These are phyloP conservation scores for Cromileptes altivelis DNA, from an alignment of 2,113 vertebrate species.

Conservation along the genomic window DNA sequence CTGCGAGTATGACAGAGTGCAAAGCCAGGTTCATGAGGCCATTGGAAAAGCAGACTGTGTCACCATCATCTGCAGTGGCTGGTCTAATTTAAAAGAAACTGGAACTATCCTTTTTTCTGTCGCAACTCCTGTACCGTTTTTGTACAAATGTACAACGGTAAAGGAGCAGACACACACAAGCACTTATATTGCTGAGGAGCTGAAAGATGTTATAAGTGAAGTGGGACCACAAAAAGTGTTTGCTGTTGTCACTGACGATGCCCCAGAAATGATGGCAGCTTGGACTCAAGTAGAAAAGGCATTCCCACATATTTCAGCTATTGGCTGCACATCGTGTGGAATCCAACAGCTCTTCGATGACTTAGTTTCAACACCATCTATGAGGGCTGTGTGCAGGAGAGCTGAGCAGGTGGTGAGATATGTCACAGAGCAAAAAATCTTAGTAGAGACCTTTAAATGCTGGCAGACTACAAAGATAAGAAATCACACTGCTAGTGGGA, in stretches of 20 bases:
- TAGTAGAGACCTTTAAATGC: slow-evolving; percentile 35
- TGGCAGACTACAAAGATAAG: slow-evolving; percentile 40
- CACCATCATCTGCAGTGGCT: slow-evolving; percentile 56
- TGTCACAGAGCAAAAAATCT: slow-evolving; percentile 9
- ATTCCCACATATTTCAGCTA: slow-evolving; percentile 62
- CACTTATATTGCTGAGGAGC: slow-evolving; percentile 46
- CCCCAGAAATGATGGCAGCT: slow-evolving; percentile 54
- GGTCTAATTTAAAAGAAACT: slow-evolving; percentile 51
- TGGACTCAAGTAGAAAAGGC: slow-evolving; percentile 63
- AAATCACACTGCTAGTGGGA: slow-evolving; percentile 4
- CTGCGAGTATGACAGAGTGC: slow-evolving; percentile 62
- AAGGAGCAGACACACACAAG: slow-evolving; percentile 37
- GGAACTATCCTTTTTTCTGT: slow-evolving; percentile 57
- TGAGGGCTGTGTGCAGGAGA: slow-evolving; percentile 56
- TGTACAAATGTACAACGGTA: slow-evolving; percentile 53
- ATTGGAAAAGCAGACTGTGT: slow-evolving; percentile 60
- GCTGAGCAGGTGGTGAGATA: slow-evolving; percentile 60
- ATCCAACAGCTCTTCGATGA: slow-evolving; percentile 59
- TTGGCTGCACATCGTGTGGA: slow-evolving; percentile 46
- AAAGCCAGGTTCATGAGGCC: slow-evolving; percentile 60
- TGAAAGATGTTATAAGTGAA: slow-evolving; percentile 65
- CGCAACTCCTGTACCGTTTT: slow-evolving; percentile 56
- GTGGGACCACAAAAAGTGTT: slow-evolving; percentile 67
- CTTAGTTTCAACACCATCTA: slow-evolving; percentile 38
- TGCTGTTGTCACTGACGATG: slow-evolving; percentile 62